phyloP scores from a whole-genome alignment of 2,888 invertebrate species.

The Drosophila aldrichi region DNA sequence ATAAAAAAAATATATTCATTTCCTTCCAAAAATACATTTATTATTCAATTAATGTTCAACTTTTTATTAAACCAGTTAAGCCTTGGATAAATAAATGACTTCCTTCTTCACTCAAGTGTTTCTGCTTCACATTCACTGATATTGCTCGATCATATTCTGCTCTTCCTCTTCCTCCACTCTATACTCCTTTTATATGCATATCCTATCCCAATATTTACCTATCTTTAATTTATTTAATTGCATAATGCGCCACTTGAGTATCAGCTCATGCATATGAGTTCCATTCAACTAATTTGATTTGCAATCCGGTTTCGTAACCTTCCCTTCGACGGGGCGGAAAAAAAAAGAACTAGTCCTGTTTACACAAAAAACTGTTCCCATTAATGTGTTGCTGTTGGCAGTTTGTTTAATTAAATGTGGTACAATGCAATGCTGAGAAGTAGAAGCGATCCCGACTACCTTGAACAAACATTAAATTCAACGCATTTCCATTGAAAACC shows the following conservation, averaged over 20 bases:
- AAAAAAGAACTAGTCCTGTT: conserved; percentile 38
- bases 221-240: conserved; percentile 54
- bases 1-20: too few relatives aligned
- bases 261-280: conserved; percentile 53
- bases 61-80: background rate
- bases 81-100: background rate
- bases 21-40: too few relatives aligned
- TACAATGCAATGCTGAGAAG: conserved; percentile 47
- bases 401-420: conserved; percentile 73
- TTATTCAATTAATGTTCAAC: background rate
- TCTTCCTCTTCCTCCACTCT: background rate
- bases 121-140: background rate
- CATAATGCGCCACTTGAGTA: conserved; percentile 48
- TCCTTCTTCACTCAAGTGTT: conserved; percentile 4
- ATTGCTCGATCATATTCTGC: background rate
- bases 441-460: conserved; percentile 37
- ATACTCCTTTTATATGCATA: conserved; percentile 8
- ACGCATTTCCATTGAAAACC: conserved; percentile 58
- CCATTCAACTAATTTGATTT: conserved; percentile 39
- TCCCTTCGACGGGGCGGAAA: background rate
- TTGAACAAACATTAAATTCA: conserved; percentile 37
- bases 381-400: conserved; percentile 63
- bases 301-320: conserved; percentile 30
- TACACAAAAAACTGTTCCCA: conserved; percentile 26
- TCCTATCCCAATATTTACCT: conserved; percentile 54